phyloP scores from a whole-genome alignment of 2,888 invertebrate genomes.

The Lypha dubia region DNA sequence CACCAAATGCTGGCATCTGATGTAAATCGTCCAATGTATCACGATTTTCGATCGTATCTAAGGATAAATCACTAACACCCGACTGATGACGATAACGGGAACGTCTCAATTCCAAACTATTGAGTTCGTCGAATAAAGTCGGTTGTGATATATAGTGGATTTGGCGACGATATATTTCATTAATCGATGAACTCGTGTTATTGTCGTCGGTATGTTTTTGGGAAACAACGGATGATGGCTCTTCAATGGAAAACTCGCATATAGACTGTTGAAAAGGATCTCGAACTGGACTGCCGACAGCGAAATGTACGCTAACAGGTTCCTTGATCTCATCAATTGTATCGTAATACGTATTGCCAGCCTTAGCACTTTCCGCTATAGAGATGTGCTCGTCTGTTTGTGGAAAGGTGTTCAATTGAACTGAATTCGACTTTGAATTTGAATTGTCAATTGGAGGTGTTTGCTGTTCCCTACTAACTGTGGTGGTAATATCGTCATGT shows the following conservation, averaged over 20 bases:
- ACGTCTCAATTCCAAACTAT: constrained; percentile 81
- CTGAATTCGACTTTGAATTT: constrained; percentile 73
- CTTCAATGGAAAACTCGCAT: constrained; percentile 70
- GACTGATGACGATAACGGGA: constrained; percentile 79
- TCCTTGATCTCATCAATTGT: constrained; percentile 59
- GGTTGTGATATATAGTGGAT: constrained; percentile 84
- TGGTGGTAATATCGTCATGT: constrained; percentile 24
- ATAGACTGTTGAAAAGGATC: constrained; percentile 75
- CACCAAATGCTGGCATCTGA: constrained; percentile 84
- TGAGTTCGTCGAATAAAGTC: constrained; percentile 83
- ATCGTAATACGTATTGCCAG: constrained; percentile 54
- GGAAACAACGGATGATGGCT: constrained; percentile 72
- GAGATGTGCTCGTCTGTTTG: constrained; percentile 77
- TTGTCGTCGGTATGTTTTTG: constrained; percentile 74
- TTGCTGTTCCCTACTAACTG: constrained; percentile 50
- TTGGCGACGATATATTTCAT: constrained; percentile 84
- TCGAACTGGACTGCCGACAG: constrained; percentile 81
- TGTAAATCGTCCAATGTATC: constrained; percentile 74
- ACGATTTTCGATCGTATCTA: constrained; percentile 84
- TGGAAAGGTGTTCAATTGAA: constrained; percentile 71
- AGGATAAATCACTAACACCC: constrained; percentile 83
- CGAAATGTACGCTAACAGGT: constrained; percentile 77
- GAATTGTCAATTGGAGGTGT: constrained; percentile 62
- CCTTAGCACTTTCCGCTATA: constrained; percentile 79
- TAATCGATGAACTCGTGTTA: constrained; percentile 77